Conservation (phyloP, 2,797 vertebrate genomes). For the Danio tinwini region DNA sequence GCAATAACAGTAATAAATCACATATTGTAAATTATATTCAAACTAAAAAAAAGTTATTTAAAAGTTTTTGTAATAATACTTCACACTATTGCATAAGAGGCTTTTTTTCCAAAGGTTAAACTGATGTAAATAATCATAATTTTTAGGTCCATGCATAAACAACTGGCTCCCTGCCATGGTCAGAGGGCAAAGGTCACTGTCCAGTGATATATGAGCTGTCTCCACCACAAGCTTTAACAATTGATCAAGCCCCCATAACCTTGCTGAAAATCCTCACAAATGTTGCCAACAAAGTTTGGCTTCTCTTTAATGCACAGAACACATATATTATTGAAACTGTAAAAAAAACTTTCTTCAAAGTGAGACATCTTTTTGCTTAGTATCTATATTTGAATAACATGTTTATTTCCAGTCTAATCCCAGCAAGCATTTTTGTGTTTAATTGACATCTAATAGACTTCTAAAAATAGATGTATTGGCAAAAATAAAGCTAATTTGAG, state of each 20-base stretch:
- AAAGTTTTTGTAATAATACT: background rate
- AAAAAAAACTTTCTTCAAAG: background rate
- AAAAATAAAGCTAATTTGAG: no score
- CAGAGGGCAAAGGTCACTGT: background rate
- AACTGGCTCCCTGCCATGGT: background rate
- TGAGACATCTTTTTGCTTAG: background rate
- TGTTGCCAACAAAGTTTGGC: background rate
- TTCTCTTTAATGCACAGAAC: background rate
- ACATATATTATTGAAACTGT: background rate
- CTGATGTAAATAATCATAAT: background rate
- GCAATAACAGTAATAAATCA: background rate
- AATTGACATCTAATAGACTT: no score
- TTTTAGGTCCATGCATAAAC: background rate
- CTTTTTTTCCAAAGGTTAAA: background rate
- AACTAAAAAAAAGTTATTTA: background rate
- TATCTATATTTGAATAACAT: background rate
- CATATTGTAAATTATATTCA: background rate
- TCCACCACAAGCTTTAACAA: background rate
- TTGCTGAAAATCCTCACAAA: constrained; percentile 4
- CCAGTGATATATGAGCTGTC: constrained; percentile 1
- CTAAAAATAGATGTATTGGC: no score
- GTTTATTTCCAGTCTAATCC: background rate
- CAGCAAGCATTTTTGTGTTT: no score
- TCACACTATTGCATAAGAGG: background rate
- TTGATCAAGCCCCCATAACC: constrained; percentile 9